Evolutionary conservation across 2,888 invertebrate genomes (phyloP), one percentile per base, ranked within the genome.

Genomic region (Eupithecia subfuscata): DNA sequence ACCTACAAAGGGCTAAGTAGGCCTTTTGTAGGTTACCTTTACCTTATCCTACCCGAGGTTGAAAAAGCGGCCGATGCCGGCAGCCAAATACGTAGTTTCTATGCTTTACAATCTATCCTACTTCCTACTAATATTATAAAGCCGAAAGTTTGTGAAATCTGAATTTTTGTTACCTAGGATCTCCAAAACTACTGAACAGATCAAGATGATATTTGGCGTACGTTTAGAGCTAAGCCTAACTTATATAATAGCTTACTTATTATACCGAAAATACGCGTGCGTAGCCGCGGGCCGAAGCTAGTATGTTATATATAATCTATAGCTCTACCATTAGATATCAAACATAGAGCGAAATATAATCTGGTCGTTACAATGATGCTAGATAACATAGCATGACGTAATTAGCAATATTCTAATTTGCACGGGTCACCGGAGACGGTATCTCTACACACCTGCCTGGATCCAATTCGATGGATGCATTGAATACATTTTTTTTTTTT

Each of bases 371-470:
- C 74, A 75, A 75, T 71, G 75, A 72, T 71, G 78, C 78, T 75
- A 69, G 75, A 78, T 78, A 77, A 76, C 79, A 69, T 74, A 16
- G 52, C 73, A 70, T 64, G 70, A 77, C 68, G 74, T 79, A 79
- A 80, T 79, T 76, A 81, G 74, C 78, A 79, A 80, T 81, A 83
- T 81, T 83, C 82, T 82, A 85, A 87, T 87, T 85, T 79, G 80
- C 76, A 71, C 85, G 83, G 88, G 81, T 87, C 86, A 86, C 76
- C 74, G 85, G 82, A 83, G 84, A 83, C 81, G 73, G 84, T 84
- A 85, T 84, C 84, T 86, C 80, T 81, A 48, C 73, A 82, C 82
- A 84, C 82, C 76, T 84, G 81, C 84, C 83, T 82, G 84, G 86
- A 85, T 86, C 82, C 82, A 82, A 87, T 83, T 80, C 84, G 84